Conservation (phyloP, 2,888 invertebrate genomes). For the Cerceris ruficornis region DNA sequence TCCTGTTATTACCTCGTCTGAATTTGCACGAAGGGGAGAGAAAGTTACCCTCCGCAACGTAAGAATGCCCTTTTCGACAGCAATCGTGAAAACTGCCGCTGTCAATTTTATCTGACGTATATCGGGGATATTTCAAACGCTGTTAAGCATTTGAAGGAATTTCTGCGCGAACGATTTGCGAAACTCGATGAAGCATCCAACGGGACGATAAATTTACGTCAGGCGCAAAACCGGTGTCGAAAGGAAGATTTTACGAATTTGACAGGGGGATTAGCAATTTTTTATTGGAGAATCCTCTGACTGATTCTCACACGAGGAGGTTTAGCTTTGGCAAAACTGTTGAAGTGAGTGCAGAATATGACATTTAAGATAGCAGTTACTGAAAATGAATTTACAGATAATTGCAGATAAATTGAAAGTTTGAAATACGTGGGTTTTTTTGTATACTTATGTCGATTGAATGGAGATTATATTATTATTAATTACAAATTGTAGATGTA, state of each 20-base stretch:
- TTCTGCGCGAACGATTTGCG: conserved; percentile 3
- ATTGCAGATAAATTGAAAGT: too few relatives aligned
- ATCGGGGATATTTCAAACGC: conserved; percentile 23
- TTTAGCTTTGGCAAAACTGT: too few relatives aligned
- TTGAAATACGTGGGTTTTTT: too few relatives aligned
- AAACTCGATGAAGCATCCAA: neutral
- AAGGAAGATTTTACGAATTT: neutral
- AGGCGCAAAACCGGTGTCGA: neutral
- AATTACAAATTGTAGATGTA: too few relatives aligned
- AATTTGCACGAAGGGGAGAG: conserved; percentile 36
- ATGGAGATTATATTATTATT: too few relatives aligned
- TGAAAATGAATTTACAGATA: too few relatives aligned
- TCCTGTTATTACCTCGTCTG: conserved; percentile 22
- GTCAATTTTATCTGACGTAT: conserved; percentile 16
- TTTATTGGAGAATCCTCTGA: too few relatives aligned
- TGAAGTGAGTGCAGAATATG: too few relatives aligned
- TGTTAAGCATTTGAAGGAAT: conserved; percentile 1
- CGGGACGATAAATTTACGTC: neutral
- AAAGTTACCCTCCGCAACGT: conserved; percentile 11
- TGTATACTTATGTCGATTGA: too few relatives aligned
- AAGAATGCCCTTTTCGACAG: conserved; percentile 6
- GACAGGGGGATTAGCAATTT: too few relatives aligned
- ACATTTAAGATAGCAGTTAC: too few relatives aligned
- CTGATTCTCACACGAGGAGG: too few relatives aligned
- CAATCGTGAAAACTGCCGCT: conserved; percentile 10